These are phyloP conservation scores for Drosophila kurseongensis DNA, from an alignment of 1,140 invertebrate species.

Conservation along the genomic window DNA sequence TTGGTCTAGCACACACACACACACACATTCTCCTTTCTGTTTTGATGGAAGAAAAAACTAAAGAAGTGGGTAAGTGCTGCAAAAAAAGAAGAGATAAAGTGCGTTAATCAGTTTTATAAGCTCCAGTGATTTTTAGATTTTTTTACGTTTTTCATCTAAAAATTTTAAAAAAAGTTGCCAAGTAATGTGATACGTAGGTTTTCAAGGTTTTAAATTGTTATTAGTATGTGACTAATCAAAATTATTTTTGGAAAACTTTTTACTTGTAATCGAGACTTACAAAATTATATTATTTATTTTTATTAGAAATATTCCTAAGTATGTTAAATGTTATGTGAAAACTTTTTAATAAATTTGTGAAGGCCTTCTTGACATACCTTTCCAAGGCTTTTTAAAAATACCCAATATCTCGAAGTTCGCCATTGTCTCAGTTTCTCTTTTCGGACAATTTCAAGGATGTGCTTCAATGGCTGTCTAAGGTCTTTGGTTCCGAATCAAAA, in stretches of 20 bases:
- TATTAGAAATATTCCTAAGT: too few species aligned
- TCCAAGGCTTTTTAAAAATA: background rate
- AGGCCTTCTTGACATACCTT: background rate
- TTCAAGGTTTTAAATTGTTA: background rate
- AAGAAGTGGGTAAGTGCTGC: background rate
- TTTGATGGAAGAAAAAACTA: background rate
- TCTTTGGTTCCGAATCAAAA: background rate
- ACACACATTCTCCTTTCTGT: background rate
- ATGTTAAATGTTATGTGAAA: too few species aligned
- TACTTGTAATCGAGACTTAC: too few species aligned
- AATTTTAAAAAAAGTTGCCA: slow-evolving; percentile 3
- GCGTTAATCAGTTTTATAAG: slow-evolving; percentile 1
- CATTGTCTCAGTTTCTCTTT: background rate
- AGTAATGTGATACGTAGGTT: background rate
- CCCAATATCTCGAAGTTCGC: background rate
- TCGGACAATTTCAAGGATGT: background rate
- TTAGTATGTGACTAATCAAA: too few species aligned
- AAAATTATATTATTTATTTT: too few species aligned
- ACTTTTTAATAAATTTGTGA: too few species aligned
- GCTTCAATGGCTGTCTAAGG: slow-evolving; percentile 4
- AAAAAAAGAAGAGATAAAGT: background rate
- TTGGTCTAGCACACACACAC: slow-evolving; percentile 24
- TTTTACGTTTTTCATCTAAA: background rate
- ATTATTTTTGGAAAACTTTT: too few species aligned
- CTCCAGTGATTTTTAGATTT: background rate